Evolutionary conservation across 2,888 invertebrate species (phyloP), one percentile per base, ranked within the genome.

Genomic region (Aphelenchoides bicaudatus): DNA sequence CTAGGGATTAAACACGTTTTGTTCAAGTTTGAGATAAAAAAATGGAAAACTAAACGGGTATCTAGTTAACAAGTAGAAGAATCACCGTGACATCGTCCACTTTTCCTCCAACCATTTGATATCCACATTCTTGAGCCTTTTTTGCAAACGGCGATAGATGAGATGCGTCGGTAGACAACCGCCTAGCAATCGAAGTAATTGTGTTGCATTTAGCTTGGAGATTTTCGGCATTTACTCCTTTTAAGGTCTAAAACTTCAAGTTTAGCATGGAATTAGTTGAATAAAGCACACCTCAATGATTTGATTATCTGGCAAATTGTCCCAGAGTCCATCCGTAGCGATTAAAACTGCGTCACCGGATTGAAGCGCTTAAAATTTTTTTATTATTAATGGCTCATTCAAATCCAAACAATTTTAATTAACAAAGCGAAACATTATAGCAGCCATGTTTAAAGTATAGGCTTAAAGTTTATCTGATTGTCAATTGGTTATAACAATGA

Each of bases 1-100:
- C 10, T 10, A 34, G n/a, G 34, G 34, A 43, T 21, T 43, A 43
- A 6, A 43, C 43, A 43, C 43, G 43, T 43, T 43, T 43, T 19
- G n/a, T 10, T 34, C 37, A n/a, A 34, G 34, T 34, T 43, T 10
- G 23, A 43, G 23, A 43, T 25, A 49, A 49, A 28, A 51, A 49
- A 49, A 1, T 49, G 21, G 21, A 27, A 29, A 23, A 49, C 21
- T 21, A 47, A 47, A 43, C 16, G 21, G 37, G n/a, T 19, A 47
- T 34, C 43, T 39, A 61, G 16, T 55, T 34, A 31, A 64, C 55
- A 51, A 65, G 58, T 21, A 64, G 47, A n/a, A 94, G 86, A 79
- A 96, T 86, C 81, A 94, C 91, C 79, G 94, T 94, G 82, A 96
- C 93, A 84, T 96, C 96, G 82, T 96, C 96, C 63, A 94, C 94